Percentiles rank a stretch among this genome's conserved stretches.
phyloP scores from a whole-genome alignment of 2,888 invertebrate species.

The Tuberolachnus salignus region DNA sequence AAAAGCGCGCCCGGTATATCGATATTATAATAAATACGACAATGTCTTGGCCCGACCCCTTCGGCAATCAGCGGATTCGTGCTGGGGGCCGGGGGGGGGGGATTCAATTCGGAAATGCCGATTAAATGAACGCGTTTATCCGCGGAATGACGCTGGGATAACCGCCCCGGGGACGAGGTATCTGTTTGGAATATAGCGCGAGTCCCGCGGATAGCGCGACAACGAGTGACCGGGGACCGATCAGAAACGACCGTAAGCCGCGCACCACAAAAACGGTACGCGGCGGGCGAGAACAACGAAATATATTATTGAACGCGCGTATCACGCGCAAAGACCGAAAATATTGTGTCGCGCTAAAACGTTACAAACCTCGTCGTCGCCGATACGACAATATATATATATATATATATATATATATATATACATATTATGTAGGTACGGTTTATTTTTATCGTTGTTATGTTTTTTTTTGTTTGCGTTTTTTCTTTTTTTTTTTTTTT shows the following conservation, averaged over 20 bases:
- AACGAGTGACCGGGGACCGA: no score
- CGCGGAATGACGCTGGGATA: no score
- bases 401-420: no score
- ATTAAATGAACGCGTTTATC: no score
- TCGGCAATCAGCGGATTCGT: no score
- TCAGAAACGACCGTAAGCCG: background rate
- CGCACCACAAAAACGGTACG: background rate
- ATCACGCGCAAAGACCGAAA: background rate
- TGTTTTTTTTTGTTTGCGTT: background rate
- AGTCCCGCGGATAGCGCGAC: background rate
- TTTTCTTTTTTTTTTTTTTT: slow-evolving; percentile 6
- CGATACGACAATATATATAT: no score
- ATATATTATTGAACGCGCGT: background rate
- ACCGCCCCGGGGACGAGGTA: no score
- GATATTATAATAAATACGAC: no score
- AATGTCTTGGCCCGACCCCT: no score
- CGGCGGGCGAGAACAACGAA: slow-evolving; percentile 4
- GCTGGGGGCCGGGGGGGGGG: no score
- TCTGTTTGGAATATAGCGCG: background rate
- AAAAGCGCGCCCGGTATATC: no score
- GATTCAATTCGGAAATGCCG: no score
- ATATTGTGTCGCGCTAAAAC: slow-evolving; percentile 2
- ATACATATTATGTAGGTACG: background rate
- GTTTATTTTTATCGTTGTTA: slow-evolving; percentile 5
- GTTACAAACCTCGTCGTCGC: slow-evolving; percentile 9